Percentiles rank a stretch among this genome's conserved stretches.
Evolutionary conservation across 1,140 invertebrate genomes (phyloP).

Genomic region (Drosophila azteca): DNA sequence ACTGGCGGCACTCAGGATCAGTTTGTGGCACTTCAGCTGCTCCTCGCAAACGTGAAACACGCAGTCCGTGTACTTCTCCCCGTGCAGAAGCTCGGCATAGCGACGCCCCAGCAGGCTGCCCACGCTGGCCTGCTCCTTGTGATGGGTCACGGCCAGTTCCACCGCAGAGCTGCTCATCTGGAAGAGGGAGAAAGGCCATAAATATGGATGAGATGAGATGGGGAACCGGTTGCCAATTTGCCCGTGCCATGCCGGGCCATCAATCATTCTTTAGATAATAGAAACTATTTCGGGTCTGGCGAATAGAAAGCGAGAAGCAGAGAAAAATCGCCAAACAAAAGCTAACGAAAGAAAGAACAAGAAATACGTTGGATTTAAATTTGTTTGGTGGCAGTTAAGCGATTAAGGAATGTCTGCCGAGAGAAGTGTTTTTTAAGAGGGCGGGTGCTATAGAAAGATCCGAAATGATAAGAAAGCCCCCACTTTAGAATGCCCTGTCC

Average conservation of each 20-base stretch:
- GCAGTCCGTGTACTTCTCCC: conserved; percentile 75
- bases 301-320: conserved; percentile 38
- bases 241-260: not conserved
- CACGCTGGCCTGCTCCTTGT: conserved; percentile 46
- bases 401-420: not conserved
- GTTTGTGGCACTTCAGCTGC: conserved; percentile 85
- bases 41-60: conserved; percentile 69
- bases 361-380: conserved; percentile 20
- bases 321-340: not conserved
- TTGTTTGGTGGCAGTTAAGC: conserved; percentile 18
- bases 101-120: conserved; percentile 51
- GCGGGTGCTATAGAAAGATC: conserved; percentile 1
- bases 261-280: conserved; percentile 26
- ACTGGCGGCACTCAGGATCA: conserved; percentile 88
- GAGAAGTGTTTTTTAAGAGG: conserved; percentile 1
- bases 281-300: conserved; percentile 18
- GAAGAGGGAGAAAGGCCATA: conserved; percentile 24
- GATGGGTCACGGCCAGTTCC: conserved; percentile 44
- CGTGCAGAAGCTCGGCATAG: conserved; percentile 65
- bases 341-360: conserved; percentile 10
- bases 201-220: conserved; percentile 9
- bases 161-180: conserved; percentile 56
- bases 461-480: conserved; percentile 23
- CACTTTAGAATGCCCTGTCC: conserved; percentile 3
- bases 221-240: conserved; percentile 51